Base-by-base conservation (phyloP, 1,140 invertebrate genomes). In the Dreissena polymorpha region DNA sequence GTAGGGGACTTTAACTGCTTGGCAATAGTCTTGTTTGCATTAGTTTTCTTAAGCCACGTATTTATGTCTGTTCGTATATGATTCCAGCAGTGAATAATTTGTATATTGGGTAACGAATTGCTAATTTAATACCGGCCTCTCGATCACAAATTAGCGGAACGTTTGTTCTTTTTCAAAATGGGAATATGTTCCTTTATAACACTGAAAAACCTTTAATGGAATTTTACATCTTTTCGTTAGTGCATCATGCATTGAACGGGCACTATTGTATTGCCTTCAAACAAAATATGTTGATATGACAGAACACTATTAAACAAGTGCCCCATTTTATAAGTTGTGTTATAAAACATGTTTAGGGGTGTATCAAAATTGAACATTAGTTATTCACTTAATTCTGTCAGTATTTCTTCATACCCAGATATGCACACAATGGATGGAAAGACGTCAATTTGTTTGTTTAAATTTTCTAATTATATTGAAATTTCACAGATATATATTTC, bases 201-300 rank as follows among this genome's bases (percentile, higher is more conserved):
- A 18, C 49, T 25, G n/a, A 73, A 55, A 50, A 73, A 73, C 21
- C 70, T 6, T 73, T 73, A 39, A 55, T n/a, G n/a, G n/a, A n/a
- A n/a, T n/a, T n/a, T n/a, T n/a, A n/a, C n/a, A n/a, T n/a, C n/a
- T n/a, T n/a, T 73, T 73, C 55, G 50, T 14, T 73, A 39, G 70
- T 73, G 70, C 39, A 73, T 23, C 70, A 73, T 73, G 21, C 25
- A 71, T 14, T 21, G 23, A 8, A 71, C 69, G 14, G 69, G 69
- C 10, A 71, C 49, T 16, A 21, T 71, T 27, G 7, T 27, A 13
- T 27, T 39, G 10, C 69, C 69, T 71, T 71, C 69, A 39, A 71
- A 71, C 49, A 73, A 10, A 21, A 49, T 73, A 27, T 67, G 64
- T 67, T 67, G n/a, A n/a, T n/a, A n/a, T n/a, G n/a, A n/a, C n/a